These are phyloP conservation scores for Lysandra bellargus DNA, from an alignment of 2,888 invertebrate species.

Conservation along the genomic window DNA sequence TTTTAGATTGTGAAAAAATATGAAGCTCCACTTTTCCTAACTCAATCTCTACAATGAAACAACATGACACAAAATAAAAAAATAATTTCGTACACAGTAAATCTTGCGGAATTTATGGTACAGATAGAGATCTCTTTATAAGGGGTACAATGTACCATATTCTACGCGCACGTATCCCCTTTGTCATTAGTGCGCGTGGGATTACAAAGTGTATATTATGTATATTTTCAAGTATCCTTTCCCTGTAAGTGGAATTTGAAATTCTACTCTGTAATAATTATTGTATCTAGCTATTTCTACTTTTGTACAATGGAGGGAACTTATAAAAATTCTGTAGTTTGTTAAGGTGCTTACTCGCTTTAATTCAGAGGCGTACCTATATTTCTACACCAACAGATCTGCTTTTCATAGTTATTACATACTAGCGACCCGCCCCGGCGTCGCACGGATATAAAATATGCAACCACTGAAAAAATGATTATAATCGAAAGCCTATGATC, in stretches of 20 bases:
- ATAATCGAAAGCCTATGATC: no score
- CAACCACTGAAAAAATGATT: no score
- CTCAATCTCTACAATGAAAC: background rate
- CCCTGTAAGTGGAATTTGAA: conserved; percentile 16
- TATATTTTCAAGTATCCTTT: conserved; percentile 21
- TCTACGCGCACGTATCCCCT: conserved; percentile 8
- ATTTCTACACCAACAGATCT: background rate
- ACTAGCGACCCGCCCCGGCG: no score
- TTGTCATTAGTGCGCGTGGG: conserved; percentile 32
- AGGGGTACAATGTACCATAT: conserved; percentile 26
- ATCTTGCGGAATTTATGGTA: conserved; percentile 29
- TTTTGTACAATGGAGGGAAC: background rate
- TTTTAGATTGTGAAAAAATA: background rate
- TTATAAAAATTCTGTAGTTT: background rate
- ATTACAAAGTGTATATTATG: conserved; percentile 29
- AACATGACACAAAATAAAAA: background rate
- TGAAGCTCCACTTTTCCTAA: background rate
- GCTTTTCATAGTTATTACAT: background rate
- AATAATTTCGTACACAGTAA: conserved; percentile 30
- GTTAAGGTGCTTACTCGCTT: background rate
- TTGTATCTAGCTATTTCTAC: background rate
- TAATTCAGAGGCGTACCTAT: background rate
- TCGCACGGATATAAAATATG: no score
- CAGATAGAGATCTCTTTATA: conserved; percentile 33
- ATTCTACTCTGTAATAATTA: conserved; percentile 7